Conservation (phyloP, 2,113 vertebrate species). For the Alces alces region DNA sequence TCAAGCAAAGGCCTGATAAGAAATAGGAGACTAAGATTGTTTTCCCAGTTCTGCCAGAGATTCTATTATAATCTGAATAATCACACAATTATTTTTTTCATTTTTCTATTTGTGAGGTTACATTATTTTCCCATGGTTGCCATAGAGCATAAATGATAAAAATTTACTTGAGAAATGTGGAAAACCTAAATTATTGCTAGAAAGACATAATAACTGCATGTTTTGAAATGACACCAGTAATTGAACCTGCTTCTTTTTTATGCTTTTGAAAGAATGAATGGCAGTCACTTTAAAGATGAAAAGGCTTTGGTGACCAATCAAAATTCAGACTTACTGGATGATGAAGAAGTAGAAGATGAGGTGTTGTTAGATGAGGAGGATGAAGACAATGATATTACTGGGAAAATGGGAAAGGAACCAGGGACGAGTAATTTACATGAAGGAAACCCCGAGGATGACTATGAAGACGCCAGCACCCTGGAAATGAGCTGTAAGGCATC, state of each 20-base stretch:
- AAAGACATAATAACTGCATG: neutral
- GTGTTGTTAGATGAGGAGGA: conserved; percentile 92
- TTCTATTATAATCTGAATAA: conserved; percentile 34
- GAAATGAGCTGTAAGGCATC: conserved; percentile 92
- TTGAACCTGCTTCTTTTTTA: neutral
- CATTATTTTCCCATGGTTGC: neutral
- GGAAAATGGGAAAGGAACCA: conserved; percentile 83
- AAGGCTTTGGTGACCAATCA: conserved; percentile 86
- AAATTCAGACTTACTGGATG: conserved; percentile 89
- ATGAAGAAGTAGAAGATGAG: conserved; percentile 93
- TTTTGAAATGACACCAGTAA: neutral
- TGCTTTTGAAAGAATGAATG: conserved; percentile 86
- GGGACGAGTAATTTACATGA: conserved; percentile 80
- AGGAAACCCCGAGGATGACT: conserved; percentile 87
- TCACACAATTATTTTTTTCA: conserved; percentile 34
- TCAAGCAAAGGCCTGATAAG: conserved; percentile 38
- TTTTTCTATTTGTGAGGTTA: conserved; percentile 14
- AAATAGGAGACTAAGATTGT: neutral
- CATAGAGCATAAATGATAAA: neutral
- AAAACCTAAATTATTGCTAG: neutral
- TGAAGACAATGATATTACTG: conserved; percentile 81
- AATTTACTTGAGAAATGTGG: neutral
- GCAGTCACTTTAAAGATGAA: conserved; percentile 90
- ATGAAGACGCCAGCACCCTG: conserved; percentile 84
- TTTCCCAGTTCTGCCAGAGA: conserved; percentile 20